These are phyloP conservation scores for Tetramorium bicarinatum DNA, from an alignment of 2,888 invertebrate genomes.

Conservation along the genomic window DNA sequence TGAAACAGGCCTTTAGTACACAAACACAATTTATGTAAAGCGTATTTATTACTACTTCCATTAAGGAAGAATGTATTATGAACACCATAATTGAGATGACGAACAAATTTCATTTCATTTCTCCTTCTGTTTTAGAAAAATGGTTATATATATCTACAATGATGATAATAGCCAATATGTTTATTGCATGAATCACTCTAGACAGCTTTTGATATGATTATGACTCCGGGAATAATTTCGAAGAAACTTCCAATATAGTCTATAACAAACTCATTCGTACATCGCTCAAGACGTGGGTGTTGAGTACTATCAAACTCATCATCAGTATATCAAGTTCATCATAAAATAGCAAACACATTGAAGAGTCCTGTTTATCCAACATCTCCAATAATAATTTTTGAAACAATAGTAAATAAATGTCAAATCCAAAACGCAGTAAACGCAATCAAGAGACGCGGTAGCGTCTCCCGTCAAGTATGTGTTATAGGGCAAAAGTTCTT, in stretches of 20 bases:
- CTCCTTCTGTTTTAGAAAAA: not conserved
- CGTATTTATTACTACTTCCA: not conserved
- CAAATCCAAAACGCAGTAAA: not conserved
- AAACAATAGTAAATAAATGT: not conserved
- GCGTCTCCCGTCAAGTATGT: no score
- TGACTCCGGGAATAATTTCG: not conserved
- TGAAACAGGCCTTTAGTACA: not conserved
- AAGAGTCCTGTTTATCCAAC: not conserved
- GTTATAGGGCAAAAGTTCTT: no score
- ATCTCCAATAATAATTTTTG: not conserved
- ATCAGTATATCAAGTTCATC: no score
- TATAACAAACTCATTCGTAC: not conserved
- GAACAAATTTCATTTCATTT: no score
- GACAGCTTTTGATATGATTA: not conserved
- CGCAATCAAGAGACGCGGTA: no score
- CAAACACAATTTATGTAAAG: not conserved
- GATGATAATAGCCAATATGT: not conserved
- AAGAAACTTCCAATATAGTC: not conserved
- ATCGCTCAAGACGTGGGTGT: not conserved
- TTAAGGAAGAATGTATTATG: not conserved
- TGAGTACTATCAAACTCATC: not conserved
- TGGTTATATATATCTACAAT: not conserved
- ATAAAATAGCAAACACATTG: fast-evolving
- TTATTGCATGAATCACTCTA: not conserved
- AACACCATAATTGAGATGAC: not conserved